Base-by-base conservation (phyloP, 2,797 vertebrate species). In the Scarus forsteni region DNA sequence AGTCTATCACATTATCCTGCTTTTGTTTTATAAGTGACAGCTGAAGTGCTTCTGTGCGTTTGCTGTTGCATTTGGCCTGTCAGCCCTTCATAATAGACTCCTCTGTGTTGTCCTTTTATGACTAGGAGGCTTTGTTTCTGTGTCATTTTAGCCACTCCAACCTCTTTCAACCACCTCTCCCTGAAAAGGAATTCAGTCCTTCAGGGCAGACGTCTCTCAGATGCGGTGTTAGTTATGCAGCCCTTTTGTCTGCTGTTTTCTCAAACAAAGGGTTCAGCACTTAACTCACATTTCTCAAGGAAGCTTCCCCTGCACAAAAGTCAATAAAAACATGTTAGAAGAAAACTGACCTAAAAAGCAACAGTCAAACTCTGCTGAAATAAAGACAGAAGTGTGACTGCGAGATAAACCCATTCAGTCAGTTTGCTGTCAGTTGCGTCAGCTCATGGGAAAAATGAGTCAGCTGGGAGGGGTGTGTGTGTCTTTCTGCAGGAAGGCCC, bases 341-440 rank as follows among this genome's bases (percentile, higher is more conserved):
- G n/a, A 34, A 19, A 40, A 60, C 49, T 11, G 0, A 15, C 4
- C 45, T 64, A 6, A 19, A 7, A 8, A 49, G 58, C 60, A 68
- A 49, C 50, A 19, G 59, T 53, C 52, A 5, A 16, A 15, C 0
- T 36, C 43, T 43, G 45, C 7, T 16, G 3, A 35, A 14, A 10
- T 49, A 52, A 40, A 19, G 19, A 11, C 11, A 3, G 46, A 70
- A 18, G 11, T 18, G 27, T 59, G 46, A 67, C 50, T 55, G 63
- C 46, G 48, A 18, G 58, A 48, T 34, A 60, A 80, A 83, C 61
- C 44, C 38, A 52, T 49, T 62, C 68, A 66, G 67, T 59, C 44
- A 55, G 49, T 52, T 74, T 84, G 74, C 70, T 54, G 36, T 53
- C 38, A 19, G 52, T 89, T 83, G 81, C 80, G 71, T 84, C 70